Conservation (phyloP, 2,888 invertebrate genomes). For the Stomorhina lunata region DNA sequence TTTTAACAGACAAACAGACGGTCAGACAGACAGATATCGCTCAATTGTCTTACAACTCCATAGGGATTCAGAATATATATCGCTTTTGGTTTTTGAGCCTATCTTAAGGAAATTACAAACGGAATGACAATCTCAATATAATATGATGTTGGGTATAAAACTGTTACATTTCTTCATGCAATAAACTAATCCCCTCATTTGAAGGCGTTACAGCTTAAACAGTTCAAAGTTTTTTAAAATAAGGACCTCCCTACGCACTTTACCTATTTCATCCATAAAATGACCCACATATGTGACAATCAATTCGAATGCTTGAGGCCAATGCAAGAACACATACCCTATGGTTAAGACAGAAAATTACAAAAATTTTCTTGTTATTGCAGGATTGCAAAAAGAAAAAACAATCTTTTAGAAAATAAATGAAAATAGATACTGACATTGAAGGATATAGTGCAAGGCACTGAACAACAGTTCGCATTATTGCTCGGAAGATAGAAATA, state of each 20-base stretch:
- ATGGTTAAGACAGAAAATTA: neutral
- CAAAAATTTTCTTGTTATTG: neutral
- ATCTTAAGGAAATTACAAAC: no score
- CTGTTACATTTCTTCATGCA: no score
- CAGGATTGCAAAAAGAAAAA: slow-evolving; percentile 24
- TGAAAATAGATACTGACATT: slow-evolving; percentile 48
- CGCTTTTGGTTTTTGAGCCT: no score
- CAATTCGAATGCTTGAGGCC: slow-evolving; percentile 18
- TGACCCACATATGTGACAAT: slow-evolving; percentile 26
- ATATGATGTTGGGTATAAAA: no score
- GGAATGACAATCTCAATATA: no score
- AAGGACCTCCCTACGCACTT: slow-evolving; percentile 16
- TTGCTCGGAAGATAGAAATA: neutral
- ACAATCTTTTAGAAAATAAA: slow-evolving; percentile 22
- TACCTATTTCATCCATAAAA: slow-evolving; percentile 12
- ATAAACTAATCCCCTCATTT: no score
- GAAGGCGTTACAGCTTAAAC: no score
- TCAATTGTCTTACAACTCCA: no score
- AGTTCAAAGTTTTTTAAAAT: no score
- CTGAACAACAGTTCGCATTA: neutral
- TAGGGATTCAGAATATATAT: no score
- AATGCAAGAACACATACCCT: neutral
- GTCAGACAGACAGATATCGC: no score
- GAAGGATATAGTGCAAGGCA: slow-evolving; percentile 37
- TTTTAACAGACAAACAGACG: no score